These are phyloP conservation scores for Thumatha senex DNA, from an alignment of 2,888 invertebrate genomes.

Conservation along the genomic window DNA sequence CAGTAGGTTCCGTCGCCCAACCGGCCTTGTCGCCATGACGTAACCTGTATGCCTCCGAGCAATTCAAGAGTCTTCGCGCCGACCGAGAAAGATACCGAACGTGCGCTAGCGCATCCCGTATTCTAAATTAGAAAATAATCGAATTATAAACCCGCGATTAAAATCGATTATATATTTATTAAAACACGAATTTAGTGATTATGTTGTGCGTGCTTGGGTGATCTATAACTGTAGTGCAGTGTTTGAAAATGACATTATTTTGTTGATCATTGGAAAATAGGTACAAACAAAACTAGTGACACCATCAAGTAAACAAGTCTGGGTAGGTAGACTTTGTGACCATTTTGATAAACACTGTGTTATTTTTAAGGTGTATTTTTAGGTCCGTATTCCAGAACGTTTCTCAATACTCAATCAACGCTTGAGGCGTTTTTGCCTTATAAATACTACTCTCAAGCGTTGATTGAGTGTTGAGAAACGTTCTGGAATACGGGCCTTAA, in stretches of 20 bases:
- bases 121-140: constrained; percentile 39
- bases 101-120: constrained; percentile 59
- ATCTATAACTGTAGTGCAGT: constrained; percentile 11
- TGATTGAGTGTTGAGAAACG: too few relatives aligned
- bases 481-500: too few relatives aligned
- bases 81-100: constrained; percentile 52
- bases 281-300: constrained; percentile 4
- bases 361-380: background rate
- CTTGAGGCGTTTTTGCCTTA: too few relatives aligned
- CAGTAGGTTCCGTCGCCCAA: constrained; percentile 54
- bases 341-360: too few relatives aligned
- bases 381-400: background rate
- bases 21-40: constrained; percentile 67
- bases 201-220: background rate
- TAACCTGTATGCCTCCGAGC: constrained; percentile 60
- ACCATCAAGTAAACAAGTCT: background rate
- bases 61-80: constrained; percentile 56
- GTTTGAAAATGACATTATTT: constrained; percentile 11
- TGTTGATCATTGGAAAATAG: constrained; percentile 10
- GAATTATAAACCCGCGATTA: constrained; percentile 28
- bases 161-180: constrained; percentile 28
- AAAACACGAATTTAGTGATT: constrained; percentile 16
- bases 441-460: too few relatives aligned
- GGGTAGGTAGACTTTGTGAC: background rate
- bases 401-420: too few relatives aligned